Base-by-base conservation (phyloP, 2,797 vertebrate species). In the Rhynchotus rufescens region DNA sequence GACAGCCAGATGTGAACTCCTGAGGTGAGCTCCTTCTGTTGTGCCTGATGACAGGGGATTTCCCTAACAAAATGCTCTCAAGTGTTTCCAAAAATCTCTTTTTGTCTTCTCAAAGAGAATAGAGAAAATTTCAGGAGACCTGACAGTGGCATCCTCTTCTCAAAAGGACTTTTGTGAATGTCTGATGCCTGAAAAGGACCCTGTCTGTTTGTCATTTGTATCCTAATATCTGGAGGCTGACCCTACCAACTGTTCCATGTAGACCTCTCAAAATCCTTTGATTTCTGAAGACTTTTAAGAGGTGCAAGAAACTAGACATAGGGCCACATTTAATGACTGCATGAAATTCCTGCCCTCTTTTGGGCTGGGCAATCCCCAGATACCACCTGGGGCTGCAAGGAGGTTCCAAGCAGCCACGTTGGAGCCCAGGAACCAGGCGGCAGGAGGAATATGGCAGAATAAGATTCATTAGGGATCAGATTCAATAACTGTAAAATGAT, bases 401-500 rank as follows among this genome's bases (percentile, higher is more conserved):
- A 83, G 54, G 10, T 7, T 64, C 77, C 51, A 36, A 36, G 36
- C 36, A 36, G 36, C 36, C 36, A 36, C 36, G 36, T 36, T 84
- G 64, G 83, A 66, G 3, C 40, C 7, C 72, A 86, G 83, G 79
- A 96, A 32, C 74, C 67, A 36, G 69, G 68, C 47, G 47, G 47
- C 47, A 49, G 47, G 90, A 67, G 86, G 89, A 95, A 93, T 93
- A 91, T 69, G 82, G 89, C 77, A 86, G 85, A 92, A n/a, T 84
- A 86, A 86, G 88, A 94, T 92, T 91, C 87, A 97, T 94, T 84
- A 93, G 90, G 82, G 60, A 93, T 94, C 87, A 80, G 81, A 91
- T 92, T 94, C 90, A 92, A 85, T 94, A 94, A 93, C 85, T 92
- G 68, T 85, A 92, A 95, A 95, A 89, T 86, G 76, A 95, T 94